Conservation (phyloP, 2,888 invertebrate genomes). For the Trachelus tabidus region DNA sequence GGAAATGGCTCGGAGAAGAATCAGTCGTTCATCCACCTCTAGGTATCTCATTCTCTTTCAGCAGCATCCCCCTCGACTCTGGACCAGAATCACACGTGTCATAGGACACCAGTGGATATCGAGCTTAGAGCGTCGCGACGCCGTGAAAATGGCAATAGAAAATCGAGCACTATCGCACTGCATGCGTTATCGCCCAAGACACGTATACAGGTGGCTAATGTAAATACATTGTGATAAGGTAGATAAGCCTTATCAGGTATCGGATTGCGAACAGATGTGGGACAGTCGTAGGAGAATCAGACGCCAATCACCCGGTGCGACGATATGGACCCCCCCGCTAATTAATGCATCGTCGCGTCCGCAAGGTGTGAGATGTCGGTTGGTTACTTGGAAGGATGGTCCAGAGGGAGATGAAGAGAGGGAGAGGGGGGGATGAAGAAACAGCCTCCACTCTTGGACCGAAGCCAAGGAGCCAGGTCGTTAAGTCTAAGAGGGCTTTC, state of each 20-base stretch:
- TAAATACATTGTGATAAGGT: neutral
- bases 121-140: neutral
- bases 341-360: neutral
- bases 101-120: neutral
- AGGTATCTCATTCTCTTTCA: neutral
- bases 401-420: neutral
- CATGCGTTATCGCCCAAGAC: neutral
- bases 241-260: neutral
- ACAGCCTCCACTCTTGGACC: constrained; percentile 31
- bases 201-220: neutral
- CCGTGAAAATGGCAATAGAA: neutral
- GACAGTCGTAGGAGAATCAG: neutral
- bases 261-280: neutral
- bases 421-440: constrained; percentile 3
- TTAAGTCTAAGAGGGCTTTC: constrained; percentile 34
- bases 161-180: neutral
- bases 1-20: constrained; percentile 40
- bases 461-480: constrained; percentile 44
- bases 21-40: neutral
- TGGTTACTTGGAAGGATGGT: neutral
- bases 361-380: neutral
- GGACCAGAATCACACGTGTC: neutral
- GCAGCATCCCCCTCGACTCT: neutral
- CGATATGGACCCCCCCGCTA: neutral
- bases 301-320: neutral